These are phyloP conservation scores for Iguana delicatissima DNA, from an alignment of 2,797 vertebrate species.

Conservation along the genomic window DNA sequence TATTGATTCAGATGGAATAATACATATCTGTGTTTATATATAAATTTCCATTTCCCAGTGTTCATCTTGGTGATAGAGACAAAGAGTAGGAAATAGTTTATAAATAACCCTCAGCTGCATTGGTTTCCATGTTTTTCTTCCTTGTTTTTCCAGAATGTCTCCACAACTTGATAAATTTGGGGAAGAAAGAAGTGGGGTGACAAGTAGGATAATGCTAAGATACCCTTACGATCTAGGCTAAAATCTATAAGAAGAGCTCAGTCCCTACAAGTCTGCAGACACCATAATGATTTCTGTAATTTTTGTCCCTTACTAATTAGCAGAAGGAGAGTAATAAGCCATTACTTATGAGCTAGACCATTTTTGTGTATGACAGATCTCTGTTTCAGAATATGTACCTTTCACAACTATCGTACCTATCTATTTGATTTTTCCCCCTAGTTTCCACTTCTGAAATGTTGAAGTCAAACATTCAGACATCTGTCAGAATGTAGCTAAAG, in stretches of 20 bases:
- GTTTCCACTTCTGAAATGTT: conserved; percentile 5
- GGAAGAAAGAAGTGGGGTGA: not conserved
- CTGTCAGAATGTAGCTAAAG: conserved; percentile 40
- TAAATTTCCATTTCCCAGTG: not conserved
- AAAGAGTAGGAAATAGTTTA: not conserved
- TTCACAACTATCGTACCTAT: not conserved
- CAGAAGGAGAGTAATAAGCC: not conserved
- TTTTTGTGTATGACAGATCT: not conserved
- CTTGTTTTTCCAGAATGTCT: not conserved
- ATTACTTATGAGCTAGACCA: not conserved
- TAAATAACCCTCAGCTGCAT: not conserved
- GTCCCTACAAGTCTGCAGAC: not conserved
- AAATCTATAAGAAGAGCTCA: not conserved
- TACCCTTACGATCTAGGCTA: not conserved
- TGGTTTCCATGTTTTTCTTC: not conserved
- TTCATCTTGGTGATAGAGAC: not conserved
- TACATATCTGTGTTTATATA: not conserved
- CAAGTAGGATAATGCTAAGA: not conserved
- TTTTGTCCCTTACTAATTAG: not conserved
- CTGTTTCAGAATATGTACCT: not conserved
- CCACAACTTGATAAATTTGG: not conserved
- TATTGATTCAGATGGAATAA: not conserved
- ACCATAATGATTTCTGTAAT: not conserved
- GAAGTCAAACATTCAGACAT: conserved; percentile 7
- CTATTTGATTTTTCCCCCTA: conserved; percentile 47